These are phyloP conservation scores for Distichodus sexfasciatus DNA, from an alignment of 2,797 vertebrate genomes.

Conservation along the genomic window DNA sequence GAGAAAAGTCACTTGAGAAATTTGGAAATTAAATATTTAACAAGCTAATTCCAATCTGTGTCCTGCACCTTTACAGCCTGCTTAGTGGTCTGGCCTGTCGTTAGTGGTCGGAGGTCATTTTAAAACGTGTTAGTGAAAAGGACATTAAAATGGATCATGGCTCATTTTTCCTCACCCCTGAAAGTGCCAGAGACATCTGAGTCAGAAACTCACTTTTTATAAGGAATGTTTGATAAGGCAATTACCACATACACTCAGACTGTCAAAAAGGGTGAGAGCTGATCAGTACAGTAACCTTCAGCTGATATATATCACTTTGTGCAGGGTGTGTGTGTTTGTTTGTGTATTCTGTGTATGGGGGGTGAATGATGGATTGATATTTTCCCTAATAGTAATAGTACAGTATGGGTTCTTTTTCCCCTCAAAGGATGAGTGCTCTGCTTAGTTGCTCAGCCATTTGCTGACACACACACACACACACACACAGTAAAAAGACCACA, in stretches of 20 bases:
- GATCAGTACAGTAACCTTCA: not conserved
- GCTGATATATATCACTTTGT: not conserved
- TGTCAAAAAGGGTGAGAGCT: not conserved
- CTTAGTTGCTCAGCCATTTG: constrained; percentile 47
- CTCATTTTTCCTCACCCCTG: constrained; percentile 53
- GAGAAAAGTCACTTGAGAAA: constrained; percentile 62
- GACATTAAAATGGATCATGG: constrained; percentile 57
- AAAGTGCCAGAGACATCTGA: constrained; percentile 38
- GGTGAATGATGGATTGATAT: constrained; percentile 43
- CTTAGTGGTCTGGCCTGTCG: constrained; percentile 44
- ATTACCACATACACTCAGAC: constrained; percentile 7
- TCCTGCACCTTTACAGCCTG: constrained; percentile 62
- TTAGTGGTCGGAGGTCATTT: constrained; percentile 49
- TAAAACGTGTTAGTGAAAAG: constrained; percentile 48
- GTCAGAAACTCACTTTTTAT: constrained; percentile 33
- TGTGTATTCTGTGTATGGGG: not conserved
- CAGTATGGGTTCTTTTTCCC: constrained; percentile 4
- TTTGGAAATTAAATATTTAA: constrained; percentile 70
- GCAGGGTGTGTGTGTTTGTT: not conserved
- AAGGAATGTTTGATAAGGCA: constrained; percentile 41
- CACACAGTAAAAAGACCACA: constrained; percentile 24
- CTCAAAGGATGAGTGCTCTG: constrained; percentile 40
- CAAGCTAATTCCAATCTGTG: constrained; percentile 66
- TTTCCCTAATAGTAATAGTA: constrained; percentile 42
- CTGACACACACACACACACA: constrained; percentile 50